These are phyloP conservation scores for Podarcis cretensis DNA, from an alignment of 2,113 vertebrate species.

Conservation along the genomic window DNA sequence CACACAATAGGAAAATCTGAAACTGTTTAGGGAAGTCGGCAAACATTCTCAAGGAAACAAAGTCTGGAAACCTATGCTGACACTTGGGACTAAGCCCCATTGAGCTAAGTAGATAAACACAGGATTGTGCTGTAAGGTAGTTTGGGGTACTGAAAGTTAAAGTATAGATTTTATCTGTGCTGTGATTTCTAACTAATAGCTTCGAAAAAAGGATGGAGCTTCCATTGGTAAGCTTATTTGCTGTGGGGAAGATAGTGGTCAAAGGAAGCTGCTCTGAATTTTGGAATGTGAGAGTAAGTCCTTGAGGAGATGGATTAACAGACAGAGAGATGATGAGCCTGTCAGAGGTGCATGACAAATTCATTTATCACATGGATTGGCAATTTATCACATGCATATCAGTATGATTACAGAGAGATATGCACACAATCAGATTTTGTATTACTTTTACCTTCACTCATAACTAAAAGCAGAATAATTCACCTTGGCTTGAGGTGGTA, in stretches of 20 bases:
- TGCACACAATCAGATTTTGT: slow-evolving; percentile 60
- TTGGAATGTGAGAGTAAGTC: slow-evolving; percentile 53
- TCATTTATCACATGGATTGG: slow-evolving; percentile 67
- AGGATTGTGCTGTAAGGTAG: neutral
- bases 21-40: neutral
- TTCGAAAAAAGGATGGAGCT: slow-evolving; percentile 30
- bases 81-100: neutral
- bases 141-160: neutral
- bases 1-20: neutral
- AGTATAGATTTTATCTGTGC: neutral
- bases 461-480: slow-evolving; percentile 51
- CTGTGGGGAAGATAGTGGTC: slow-evolving; percentile 54
- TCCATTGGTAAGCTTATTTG: slow-evolving; percentile 48
- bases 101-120: neutral
- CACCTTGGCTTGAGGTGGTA: slow-evolving; percentile 17
- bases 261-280: slow-evolving; percentile 62
- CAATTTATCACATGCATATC: slow-evolving; percentile 65
- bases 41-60: neutral
- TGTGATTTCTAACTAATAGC: slow-evolving; percentile 20
- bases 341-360: slow-evolving; percentile 71
- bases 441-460: slow-evolving; percentile 53
- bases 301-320: slow-evolving; percentile 65
- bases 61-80: neutral
- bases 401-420: slow-evolving; percentile 67
- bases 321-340: slow-evolving; percentile 67